These are phyloP conservation scores for Puntigrus tetrazona DNA, from an alignment of 2,113 vertebrate genomes.

Conservation along the genomic window DNA sequence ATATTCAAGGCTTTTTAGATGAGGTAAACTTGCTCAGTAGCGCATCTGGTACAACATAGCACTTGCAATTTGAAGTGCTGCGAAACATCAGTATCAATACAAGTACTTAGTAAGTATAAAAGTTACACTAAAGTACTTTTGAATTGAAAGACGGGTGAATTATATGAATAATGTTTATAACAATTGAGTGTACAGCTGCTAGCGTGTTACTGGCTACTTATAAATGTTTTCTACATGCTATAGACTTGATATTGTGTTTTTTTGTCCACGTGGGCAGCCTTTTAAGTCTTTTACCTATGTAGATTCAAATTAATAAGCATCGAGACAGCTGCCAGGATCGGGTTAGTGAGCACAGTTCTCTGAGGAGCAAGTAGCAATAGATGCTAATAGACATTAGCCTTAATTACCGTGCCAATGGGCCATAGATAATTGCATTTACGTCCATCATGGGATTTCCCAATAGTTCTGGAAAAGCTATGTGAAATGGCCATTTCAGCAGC, in stretches of 20 bases:
- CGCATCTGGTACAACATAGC: neutral
- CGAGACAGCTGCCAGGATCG: neutral
- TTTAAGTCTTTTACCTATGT: neutral
- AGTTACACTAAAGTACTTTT: too few species aligned
- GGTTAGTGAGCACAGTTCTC: constrained; percentile 16
- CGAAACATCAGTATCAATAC: neutral
- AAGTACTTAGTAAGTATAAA: too few species aligned
- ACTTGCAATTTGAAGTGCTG: neutral
- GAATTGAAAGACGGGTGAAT: too few species aligned
- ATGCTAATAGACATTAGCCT: constrained; percentile 28
- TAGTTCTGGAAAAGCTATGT: neutral
- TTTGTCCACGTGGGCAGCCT: neutral
- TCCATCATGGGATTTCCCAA: neutral
- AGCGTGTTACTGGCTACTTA: neutral
- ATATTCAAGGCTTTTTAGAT: neutral
- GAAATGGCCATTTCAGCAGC: neutral
- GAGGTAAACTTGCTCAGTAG: neutral
- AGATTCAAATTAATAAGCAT: neutral
- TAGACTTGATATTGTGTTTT: neutral
- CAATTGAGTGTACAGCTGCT: too few species aligned
- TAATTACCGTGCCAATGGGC: constrained; percentile 22
- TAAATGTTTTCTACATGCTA: neutral
- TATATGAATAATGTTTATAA: too few species aligned
- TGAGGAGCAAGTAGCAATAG: constrained; percentile 24
- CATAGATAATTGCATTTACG: neutral